Conservation (phyloP, 2,797 vertebrate species). For the Acanthis flammea region DNA sequence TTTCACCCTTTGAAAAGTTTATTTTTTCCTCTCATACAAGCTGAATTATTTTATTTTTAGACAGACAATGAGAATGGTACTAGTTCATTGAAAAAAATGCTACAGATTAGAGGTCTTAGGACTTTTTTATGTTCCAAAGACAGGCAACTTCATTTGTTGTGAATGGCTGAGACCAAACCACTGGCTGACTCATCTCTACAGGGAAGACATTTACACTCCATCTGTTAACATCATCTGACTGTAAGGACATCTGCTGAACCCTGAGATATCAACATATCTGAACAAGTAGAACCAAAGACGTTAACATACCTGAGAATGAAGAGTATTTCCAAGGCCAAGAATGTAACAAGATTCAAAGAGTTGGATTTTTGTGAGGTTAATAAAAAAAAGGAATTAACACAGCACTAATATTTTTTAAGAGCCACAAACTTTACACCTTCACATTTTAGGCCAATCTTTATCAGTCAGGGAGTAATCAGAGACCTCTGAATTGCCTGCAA, state of each 20-base stretch:
- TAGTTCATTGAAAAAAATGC: not conserved
- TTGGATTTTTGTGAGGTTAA: not conserved
- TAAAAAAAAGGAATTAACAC: not conserved
- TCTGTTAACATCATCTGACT: not conserved
- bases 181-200: not conserved
- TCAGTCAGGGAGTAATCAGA: not conserved
- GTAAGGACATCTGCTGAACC: not conserved
- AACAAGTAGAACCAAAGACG: not conserved
- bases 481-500: not conserved
- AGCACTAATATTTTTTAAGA: not conserved
- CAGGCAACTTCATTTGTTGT: not conserved
- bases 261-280: not conserved
- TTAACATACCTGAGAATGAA: not conserved
- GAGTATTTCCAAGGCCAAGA: not conserved
- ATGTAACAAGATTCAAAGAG: not conserved
- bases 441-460: not conserved
- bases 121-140: not conserved
- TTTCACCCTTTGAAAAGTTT: not conserved
- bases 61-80: not conserved
- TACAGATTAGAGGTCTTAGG: rapidly evolving
- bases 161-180: not conserved
- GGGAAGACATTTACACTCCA: not conserved
- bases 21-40: not conserved
- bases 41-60: not conserved
- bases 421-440: not conserved